Percentiles rank a stretch among this genome's conserved stretches.
phyloP scores from a whole-genome alignment of 2,888 invertebrate genomes.

The Ectobius pallidus region DNA sequence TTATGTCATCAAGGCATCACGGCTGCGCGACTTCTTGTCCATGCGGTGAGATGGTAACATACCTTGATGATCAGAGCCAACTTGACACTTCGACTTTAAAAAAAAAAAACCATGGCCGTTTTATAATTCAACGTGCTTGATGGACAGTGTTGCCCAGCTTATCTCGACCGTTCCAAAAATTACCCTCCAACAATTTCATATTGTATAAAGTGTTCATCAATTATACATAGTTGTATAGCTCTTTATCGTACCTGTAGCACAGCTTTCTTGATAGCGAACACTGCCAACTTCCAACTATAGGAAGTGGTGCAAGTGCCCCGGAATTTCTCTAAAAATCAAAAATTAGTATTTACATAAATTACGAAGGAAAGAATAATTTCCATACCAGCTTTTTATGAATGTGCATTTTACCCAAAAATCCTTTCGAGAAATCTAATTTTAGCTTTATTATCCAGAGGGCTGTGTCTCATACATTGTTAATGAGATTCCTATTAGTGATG shows the following conservation, averaged over 20 bases:
- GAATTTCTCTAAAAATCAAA: no score
- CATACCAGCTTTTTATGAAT: no score
- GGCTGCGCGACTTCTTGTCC: neutral
- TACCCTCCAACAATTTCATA: conserved; percentile 3
- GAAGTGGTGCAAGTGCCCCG: neutral
- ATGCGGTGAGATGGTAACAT: neutral
- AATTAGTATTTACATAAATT: no score
- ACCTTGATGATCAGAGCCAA: neutral
- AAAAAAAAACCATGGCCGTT: neutral
- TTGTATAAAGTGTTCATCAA: conserved; percentile 32
- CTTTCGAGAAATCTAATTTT: no score
- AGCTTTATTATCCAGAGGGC: conserved; percentile 17
- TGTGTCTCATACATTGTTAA: conserved; percentile 30
- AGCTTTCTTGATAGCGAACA: conserved; percentile 20
- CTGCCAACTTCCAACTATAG: neutral
- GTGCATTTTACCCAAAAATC: no score
- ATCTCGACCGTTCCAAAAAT: neutral
- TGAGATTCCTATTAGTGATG: conserved; percentile 24
- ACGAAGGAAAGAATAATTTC: no score
- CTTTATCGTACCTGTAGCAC: conserved; percentile 25
- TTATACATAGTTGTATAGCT: conserved; percentile 11
- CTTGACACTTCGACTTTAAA: no score
- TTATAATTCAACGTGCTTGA: conserved; percentile 3
- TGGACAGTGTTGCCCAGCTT: neutral
- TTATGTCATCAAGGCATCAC: neutral